Evolutionary conservation across 2,113 vertebrate species (phyloP), one percentile per base, ranked within the genome.

Genomic region (Procavia capensis): DNA sequence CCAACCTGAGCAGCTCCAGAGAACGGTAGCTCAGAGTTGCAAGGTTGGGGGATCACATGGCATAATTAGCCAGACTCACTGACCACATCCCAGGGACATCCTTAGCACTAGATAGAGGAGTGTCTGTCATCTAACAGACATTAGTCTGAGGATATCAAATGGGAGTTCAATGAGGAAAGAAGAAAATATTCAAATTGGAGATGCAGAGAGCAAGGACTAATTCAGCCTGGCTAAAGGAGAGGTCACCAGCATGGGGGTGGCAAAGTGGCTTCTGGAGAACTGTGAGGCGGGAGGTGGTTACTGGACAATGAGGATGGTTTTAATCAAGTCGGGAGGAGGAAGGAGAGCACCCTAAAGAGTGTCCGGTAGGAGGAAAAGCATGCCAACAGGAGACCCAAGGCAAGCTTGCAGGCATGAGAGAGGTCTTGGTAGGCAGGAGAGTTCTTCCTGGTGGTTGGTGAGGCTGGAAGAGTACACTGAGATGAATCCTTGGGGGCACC

Each of bases 191-290:
- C 11, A 64, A 75, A n/a, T 27, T 31, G 57, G 75, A 54, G n/a
- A 22, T 41, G n/a, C 54, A 34, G 27, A 41, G 36, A 41, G 34
- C 27, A 10, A 45, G 34, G 41, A 50, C 16, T 29, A 68, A 95
- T 36, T 25, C 29, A 59, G 36, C 13, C 22, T 63, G 63, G 22
- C 31, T 13, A 47, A 45, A 31, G 57, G 36, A 41, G 20, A 41
- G 0, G 0, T 2, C 54, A 3, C 22, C 61, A 36, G 36, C n/a
- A 9, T 25, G 17, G 16, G 25, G 13, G 16, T 14, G 61, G 66
- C 59, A 47, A 41, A 78, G 14, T 36, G 36, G 11, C 61, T 85
- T 85, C 34, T 72, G 5, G 66, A 50, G n/a, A 79, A 47, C 34
- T 31, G 24, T 8, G 54, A 57, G 45, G 59, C 54, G 39, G 57